Percentiles rank a stretch among this genome's conserved stretches.
These are phyloP conservation scores for Trogon surrucura DNA, from an alignment of 2,113 vertebrate genomes.

Conservation along the genomic window DNA sequence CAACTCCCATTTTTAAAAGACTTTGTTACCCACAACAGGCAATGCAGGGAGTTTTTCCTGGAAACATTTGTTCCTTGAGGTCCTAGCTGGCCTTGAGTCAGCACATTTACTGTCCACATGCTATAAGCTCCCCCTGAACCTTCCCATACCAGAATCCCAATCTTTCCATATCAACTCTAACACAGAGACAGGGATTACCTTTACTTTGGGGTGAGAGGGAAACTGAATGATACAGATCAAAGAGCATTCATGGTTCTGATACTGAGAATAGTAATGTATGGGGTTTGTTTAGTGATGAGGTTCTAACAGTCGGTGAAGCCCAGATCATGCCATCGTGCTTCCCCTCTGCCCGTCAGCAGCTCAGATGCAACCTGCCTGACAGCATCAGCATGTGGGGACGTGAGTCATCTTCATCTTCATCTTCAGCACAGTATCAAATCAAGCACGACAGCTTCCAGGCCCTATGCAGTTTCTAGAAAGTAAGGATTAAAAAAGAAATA, in stretches of 20 bases:
- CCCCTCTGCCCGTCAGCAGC: neutral
- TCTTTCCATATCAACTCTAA: neutral
- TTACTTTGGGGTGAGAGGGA: neutral
- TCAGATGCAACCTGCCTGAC: neutral
- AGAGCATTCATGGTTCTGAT: neutral
- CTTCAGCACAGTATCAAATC: neutral
- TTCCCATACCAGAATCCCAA: neutral
- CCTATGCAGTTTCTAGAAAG: neutral
- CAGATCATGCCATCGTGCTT: neutral
- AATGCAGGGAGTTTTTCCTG: neutral
- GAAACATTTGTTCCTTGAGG: neutral
- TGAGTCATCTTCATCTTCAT: neutral
- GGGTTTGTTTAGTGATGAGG: neutral
- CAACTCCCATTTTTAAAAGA: neutral
- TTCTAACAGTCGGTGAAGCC: neutral
- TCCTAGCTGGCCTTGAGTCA: neutral
- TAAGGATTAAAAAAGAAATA: neutral
- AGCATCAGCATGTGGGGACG: neutral
- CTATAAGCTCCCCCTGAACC: neutral
- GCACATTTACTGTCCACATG: accelerated
- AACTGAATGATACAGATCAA: neutral
- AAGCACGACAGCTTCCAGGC: accelerated
- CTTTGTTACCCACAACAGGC: neutral
- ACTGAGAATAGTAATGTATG: neutral
- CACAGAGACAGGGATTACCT: neutral